Base-by-base conservation (phyloP, 2,797 vertebrate genomes). In the Antrozous pallidus region DNA sequence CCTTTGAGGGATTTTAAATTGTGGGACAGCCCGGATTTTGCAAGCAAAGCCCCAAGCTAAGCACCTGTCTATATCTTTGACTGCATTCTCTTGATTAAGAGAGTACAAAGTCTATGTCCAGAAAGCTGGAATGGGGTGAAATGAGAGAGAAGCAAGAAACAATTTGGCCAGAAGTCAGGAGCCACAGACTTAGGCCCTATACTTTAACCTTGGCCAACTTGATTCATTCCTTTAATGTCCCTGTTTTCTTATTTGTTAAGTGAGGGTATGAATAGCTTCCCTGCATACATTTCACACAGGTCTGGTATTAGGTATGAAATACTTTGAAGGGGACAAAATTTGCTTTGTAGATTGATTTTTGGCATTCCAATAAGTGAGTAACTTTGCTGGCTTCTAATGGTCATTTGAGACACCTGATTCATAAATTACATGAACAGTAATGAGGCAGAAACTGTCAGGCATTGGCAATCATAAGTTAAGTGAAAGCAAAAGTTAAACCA, bases 1-100 rank as follows among this genome's bases (percentile, higher is more conserved):
- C 45, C 45, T 87, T 93, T 17, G 80, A 88, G 90, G 51, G 65
- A 83, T 91, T 89, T 88, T 65, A 70, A 95, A 83, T 36, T 20
- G 11, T 77, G 45, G 16, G 18, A 73, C 67, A 67, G 56, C 56
- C 56, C 26, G 4, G 45, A 63, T 79, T 83, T 90, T 33, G 47
- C 51, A 73, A 92, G 82, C 40, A 90, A 90, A 69, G 18, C 28
- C 11, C 58, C 26, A 14, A 47, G 33, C 61, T 56, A 73, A 67
- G 67, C 58, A 84, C 83, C 88, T 91, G 79, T 67, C 84, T 51
- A 0, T 22, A 42, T 33, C n/a, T 65, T 49, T 67, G 20, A 58
- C 42, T 33, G 28, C 6, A 3, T 67, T 65, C 12, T 28, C 31
- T 87, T 82, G 70, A 69, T 58, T 54, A 75, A 71, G 31, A 81